Conservation (phyloP, 2,113 vertebrate genomes). For the Entosphenus tridentatus region DNA sequence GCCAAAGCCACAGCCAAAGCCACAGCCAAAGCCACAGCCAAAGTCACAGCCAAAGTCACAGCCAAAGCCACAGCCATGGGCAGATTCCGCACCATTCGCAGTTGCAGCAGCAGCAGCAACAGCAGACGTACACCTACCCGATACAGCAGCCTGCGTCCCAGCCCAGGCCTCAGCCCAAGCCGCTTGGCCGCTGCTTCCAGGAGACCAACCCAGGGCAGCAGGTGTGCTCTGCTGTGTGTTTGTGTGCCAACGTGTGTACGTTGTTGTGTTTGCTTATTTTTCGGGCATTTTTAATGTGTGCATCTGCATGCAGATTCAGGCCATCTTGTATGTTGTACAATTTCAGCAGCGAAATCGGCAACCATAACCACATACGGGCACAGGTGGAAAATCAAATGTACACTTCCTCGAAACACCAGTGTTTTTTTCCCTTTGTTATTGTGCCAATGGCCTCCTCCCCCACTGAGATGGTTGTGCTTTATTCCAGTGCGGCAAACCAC, state of each 20-base stretch:
- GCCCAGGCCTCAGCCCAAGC: conserved; percentile 47
- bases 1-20: too few relatives aligned
- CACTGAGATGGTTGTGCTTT: conserved; percentile 19
- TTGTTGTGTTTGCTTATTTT: conserved; percentile 15
- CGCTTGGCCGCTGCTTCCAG: conserved; percentile 86
- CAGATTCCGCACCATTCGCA: too few relatives aligned
- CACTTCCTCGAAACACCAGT: conserved; percentile 13
- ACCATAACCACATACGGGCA: too few relatives aligned
- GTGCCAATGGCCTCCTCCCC: conserved; percentile 25
- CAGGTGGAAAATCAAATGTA: conserved; percentile 8
- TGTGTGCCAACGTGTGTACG: conserved; percentile 13
- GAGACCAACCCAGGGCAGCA: conserved; percentile 56
- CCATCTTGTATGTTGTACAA: too few relatives aligned
- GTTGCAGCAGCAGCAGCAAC: conserved; percentile 26
- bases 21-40: too few relatives aligned
- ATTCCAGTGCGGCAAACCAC: conserved; percentile 77
- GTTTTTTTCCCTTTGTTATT: conserved; percentile 15
- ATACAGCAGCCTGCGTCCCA: conserved; percentile 45
- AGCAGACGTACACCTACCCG: conserved; percentile 32
- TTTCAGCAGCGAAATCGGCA: too few relatives aligned
- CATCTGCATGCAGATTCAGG: not conserved
- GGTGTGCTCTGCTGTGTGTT: conserved; percentile 25
- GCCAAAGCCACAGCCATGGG: too few relatives aligned
- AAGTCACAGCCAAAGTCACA: too few relatives aligned
- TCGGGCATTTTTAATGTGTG: conserved; percentile 12